phyloP scores from a whole-genome alignment of 1,140 invertebrate species.

The Drosophila dunni region DNA sequence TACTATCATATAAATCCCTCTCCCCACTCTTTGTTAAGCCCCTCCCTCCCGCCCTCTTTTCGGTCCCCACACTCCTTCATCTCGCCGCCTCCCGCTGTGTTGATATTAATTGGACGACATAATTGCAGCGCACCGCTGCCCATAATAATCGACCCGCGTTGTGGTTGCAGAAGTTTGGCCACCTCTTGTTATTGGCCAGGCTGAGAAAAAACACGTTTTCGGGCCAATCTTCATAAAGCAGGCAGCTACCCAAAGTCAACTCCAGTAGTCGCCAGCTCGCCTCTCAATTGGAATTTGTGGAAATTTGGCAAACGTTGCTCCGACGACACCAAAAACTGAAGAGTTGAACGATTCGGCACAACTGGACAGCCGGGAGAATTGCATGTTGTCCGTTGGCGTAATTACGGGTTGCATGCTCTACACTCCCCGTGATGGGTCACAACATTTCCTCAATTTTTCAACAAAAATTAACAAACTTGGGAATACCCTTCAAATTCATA shows the following conservation, averaged over 20 bases:
- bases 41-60: background rate
- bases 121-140: conserved; percentile 80
- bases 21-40: background rate
- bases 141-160: conserved; percentile 72
- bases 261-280: conserved; percentile 35
- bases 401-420: conserved; percentile 62
- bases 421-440: conserved; percentile 8
- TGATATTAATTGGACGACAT: conserved; percentile 84
- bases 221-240: conserved; percentile 66
- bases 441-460: background rate
- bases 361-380: conserved; percentile 22
- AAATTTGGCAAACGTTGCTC: conserved; percentile 72
- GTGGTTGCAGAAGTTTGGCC: conserved; percentile 29
- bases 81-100: conserved; percentile 67
- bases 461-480: background rate
- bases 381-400: conserved; percentile 47
- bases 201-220: conserved; percentile 21
- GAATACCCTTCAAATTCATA: background rate
- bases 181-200: conserved; percentile 38
- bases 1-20: conserved; percentile 31
- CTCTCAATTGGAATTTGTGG: conserved; percentile 65
- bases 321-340: conserved; percentile 27
- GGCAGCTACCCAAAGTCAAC: conserved; percentile 24
- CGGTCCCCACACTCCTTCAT: conserved; percentile 1
- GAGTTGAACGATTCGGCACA: conserved; percentile 19